Percentiles rank a stretch among this genome's conserved stretches.
Evolutionary conservation across 1,140 invertebrate species (phyloP).

Genomic region (Oedothorax gibbosus): DNA sequence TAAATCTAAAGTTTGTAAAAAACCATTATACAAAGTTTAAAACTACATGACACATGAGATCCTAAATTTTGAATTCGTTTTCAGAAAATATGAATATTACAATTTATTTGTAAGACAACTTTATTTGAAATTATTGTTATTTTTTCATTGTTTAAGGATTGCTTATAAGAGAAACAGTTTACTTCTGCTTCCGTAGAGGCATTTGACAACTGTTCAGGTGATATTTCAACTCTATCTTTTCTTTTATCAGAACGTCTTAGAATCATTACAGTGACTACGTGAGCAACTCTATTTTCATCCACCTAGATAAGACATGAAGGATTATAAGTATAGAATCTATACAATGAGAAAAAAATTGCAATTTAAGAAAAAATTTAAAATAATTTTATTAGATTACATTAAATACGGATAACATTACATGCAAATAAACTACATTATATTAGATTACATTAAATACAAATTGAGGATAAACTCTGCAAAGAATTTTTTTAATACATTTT

Average conservation of each 20-base stretch:
- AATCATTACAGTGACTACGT: slow-evolving; percentile 82
- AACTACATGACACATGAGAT: too few relatives aligned
- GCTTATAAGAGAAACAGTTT: not conserved
- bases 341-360: too few relatives aligned
- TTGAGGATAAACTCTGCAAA: not conserved
- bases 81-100: not conserved
- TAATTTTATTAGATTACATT: not conserved
- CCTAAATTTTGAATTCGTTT: too few relatives aligned
- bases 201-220: slow-evolving; percentile 79
- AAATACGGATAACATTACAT: not conserved
- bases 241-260: slow-evolving; percentile 84
- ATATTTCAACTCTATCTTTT: slow-evolving; percentile 88
- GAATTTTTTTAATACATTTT: not conserved
- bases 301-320: slow-evolving; percentile 65
- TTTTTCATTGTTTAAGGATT: too few relatives aligned
- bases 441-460: not conserved
- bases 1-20: too few relatives aligned
- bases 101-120: not conserved
- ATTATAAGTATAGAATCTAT: too few relatives aligned
- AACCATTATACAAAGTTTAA: too few relatives aligned
- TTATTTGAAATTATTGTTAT: too few relatives aligned
- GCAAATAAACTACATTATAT: slow-evolving; percentile 1
- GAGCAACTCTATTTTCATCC: slow-evolving; percentile 74
- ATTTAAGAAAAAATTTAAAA: too few relatives aligned
- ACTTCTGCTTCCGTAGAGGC: slow-evolving; percentile 70